Evolutionary conservation across 2,888 invertebrate species (phyloP).

Genomic region (Myopa tessellatipennis): DNA sequence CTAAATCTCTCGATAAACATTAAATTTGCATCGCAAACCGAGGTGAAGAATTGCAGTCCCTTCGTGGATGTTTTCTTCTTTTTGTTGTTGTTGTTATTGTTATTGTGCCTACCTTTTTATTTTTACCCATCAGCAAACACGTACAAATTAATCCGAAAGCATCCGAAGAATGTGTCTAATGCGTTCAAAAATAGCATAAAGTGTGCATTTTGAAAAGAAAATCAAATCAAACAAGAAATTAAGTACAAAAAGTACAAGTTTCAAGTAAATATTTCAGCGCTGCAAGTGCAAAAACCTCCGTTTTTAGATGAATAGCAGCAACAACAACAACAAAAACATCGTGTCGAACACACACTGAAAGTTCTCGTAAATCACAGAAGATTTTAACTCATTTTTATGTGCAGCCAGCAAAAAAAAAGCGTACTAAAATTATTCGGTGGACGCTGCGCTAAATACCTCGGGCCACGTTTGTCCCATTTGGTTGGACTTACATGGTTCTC

Average conservation of each 20-base stretch:
- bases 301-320: slow-evolving; percentile 15
- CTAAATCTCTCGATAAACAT: slow-evolving; percentile 51
- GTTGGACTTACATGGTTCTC: background rate
- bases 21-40: slow-evolving; percentile 39
- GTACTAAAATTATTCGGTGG: slow-evolving; percentile 9
- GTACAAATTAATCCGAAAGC: slow-evolving; percentile 45
- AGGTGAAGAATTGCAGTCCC: slow-evolving; percentile 20
- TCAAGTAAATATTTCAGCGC: slow-evolving; percentile 25
- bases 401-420: slow-evolving; percentile 1
- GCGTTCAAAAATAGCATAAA: slow-evolving; percentile 55
- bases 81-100: slow-evolving; percentile 1
- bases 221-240: background rate
- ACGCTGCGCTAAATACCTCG: slow-evolving; percentile 24
- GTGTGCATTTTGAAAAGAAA: slow-evolving; percentile 37
- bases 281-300: slow-evolving; percentile 57
- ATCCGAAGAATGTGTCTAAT: slow-evolving; percentile 55
- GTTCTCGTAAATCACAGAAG: background rate
- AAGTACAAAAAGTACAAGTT: slow-evolving; percentile 6
- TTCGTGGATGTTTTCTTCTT: background rate
- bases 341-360: slow-evolving; percentile 5
- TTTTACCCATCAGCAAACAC: slow-evolving; percentile 21
- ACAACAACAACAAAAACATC: no score
- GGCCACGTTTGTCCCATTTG: slow-evolving; percentile 4
- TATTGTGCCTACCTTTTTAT: slow-evolving; percentile 40
- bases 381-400: slow-evolving; percentile 1